Conservation (phyloP, 1,140 invertebrate genomes). For the Drosophila parabipectinata region DNA sequence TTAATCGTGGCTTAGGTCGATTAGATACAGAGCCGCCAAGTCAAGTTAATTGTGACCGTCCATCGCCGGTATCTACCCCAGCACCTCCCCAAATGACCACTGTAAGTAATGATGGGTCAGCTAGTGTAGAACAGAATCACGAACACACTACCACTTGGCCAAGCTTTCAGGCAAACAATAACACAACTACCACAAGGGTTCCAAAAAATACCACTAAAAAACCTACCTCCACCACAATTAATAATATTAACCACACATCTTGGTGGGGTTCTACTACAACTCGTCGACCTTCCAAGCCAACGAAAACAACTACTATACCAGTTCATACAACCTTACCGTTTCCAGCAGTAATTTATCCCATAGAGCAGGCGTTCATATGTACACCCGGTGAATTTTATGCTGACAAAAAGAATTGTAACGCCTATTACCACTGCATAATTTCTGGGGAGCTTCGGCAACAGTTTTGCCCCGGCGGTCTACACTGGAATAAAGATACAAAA, state of each 20-base stretch:
- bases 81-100: constrained; percentile 89
- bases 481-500: constrained; percentile 88
- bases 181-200: constrained; percentile 27
- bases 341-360: constrained; percentile 83
- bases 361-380: constrained; percentile 85
- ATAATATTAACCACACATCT: constrained; percentile 52
- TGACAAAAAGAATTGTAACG: constrained; percentile 89
- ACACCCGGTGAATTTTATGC: constrained; percentile 87
- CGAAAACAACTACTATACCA: constrained; percentile 59
- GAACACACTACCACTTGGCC: constrained; percentile 85
- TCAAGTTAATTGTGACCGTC: constrained; percentile 86
- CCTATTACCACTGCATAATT: constrained; percentile 90
- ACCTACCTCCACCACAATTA: constrained; percentile 24
- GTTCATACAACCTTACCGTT: constrained; percentile 80
- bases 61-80: constrained; percentile 88
- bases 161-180: constrained; percentile 83
- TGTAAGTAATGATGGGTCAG: constrained; percentile 82
- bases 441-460: constrained; percentile 88
- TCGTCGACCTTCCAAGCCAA: constrained; percentile 62
- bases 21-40: constrained; percentile 85
- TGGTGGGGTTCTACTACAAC: constrained; percentile 81
- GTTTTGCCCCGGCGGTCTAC: constrained; percentile 90
- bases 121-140: constrained; percentile 40
- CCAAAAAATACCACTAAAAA: constrained; percentile 55
- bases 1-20: constrained; percentile 90